Evolutionary conservation across 1,140 invertebrate genomes (phyloP), one percentile per base, ranked within the genome.

Genomic region (Bombus fervidus): DNA sequence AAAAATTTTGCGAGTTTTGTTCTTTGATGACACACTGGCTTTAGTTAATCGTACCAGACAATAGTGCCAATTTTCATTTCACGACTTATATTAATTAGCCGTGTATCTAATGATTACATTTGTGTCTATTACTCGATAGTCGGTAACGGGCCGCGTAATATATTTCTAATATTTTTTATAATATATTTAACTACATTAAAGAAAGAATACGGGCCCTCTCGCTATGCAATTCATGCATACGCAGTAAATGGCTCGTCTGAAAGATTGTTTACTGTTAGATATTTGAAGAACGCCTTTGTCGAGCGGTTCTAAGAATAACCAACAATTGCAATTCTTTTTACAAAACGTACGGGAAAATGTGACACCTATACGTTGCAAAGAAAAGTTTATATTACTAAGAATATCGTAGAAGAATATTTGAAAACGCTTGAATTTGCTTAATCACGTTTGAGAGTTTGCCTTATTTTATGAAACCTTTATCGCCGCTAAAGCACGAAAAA

Each of bases 61-160:
- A 77, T 59, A 22, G 34, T 12, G 18, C 12, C 43, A 76, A 77
- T 83, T 68, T 78, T 78, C 37, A 68, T 59, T 28, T 34, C 37
- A 31, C 13, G 8, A 22, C 43, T 34, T 25, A n/a, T n/a, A 15
- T 31, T 47, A 5, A 3, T 9, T 47, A 28, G 22, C 22, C 71
- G 57, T 74, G 34, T 80, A 66, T 80, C 77, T 39, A 77, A 66
- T 57, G 10, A 81, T 85, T n/a, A 25, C 34, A 41, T 57, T 37
- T 25, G 73, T 22, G 59, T 34, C 78, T 31, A 80, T 80, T 62
- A 39, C 39, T 71, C 34, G 53, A 1, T 53, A 53, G 79, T 73
- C 89, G 92, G 91, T 87, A 86, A 92, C 86, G 69, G 69, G 69
- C 69, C 41, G 69, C 69, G 39, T 13, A 28, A 10, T 39, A 39